These are phyloP conservation scores for Myanophis thanlyinensis DNA, from an alignment of 2,113 vertebrate genomes.

Conservation along the genomic window DNA sequence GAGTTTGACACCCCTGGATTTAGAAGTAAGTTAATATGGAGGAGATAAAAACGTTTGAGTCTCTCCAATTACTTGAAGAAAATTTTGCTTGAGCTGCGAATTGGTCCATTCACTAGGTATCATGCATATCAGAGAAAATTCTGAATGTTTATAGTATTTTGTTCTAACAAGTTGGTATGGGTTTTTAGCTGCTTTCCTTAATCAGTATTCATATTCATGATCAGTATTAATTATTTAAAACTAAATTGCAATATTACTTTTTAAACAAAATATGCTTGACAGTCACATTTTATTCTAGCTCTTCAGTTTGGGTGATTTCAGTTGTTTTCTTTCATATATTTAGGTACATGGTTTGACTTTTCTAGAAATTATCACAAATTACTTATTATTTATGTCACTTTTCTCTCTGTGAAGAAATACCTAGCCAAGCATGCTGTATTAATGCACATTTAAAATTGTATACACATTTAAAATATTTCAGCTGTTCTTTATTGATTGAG, in stretches of 20 bases:
- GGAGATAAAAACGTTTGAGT: background rate
- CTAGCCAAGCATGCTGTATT: conserved; percentile 38
- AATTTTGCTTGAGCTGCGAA: background rate
- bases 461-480: background rate
- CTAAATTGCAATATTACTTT: background rate
- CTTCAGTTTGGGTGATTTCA: conserved; percentile 12
- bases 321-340: background rate
- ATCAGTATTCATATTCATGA: background rate
- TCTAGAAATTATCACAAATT: conserved; percentile 20
- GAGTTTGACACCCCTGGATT: no score
- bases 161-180: background rate
- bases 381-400: background rate
- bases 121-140: background rate
- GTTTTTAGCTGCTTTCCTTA: background rate
- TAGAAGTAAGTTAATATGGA: background rate
- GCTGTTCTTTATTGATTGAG: background rate
- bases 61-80: background rate
- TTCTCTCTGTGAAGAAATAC: conserved; percentile 56
- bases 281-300: conserved; percentile 6
- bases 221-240: background rate
- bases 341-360: conserved; percentile 19
- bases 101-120: background rate
- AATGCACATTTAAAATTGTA: conserved; percentile 39
- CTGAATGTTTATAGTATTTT: background rate
- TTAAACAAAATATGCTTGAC: background rate